Base-by-base conservation (phyloP, 1,140 invertebrate species). In the Drosophila repleta region DNA sequence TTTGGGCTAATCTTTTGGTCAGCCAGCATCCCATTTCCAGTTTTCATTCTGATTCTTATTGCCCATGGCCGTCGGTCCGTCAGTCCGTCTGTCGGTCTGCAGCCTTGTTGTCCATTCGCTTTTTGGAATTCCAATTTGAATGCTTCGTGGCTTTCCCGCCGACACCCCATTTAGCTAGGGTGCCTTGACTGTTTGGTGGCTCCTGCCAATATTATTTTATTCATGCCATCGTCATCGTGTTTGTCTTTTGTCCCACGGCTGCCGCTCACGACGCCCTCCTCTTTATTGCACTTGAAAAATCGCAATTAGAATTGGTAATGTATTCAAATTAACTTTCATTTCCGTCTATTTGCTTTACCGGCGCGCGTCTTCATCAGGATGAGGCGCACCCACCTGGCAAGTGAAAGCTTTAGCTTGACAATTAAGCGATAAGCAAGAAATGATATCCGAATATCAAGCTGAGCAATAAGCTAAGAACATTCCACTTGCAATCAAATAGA, bases 271-370 rank as follows among this genome's bases (percentile, higher is more conserved):
- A 21, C 63, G 46, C 63, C 64, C 68, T 70, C 52, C 69, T 63
- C 53, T 51, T 78, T 69, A 76, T 66, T 89, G 79, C 83, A 79
- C 84, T 88, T 88, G 84, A 88, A 88, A 71, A 88, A 88, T 88
- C 81, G 90, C 79, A 90, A 90, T 90, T 90, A 90, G 89, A 90
- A 90, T 90, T 90, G 89, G 75, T 89, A 90, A 90, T 90, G 85
- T 90, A 90, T 90, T 90, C 89, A 90, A 90, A 90, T 90, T 89
- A 83, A 90, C 84, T 90, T 90, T 90, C 84, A 90, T 89, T 90
- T 85, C 79, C 76, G 81, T 85, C 80, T 58, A 63, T 77, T 79
- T 75, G 74, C 74, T 74, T 76, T 78, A 55, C 57, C 57, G 62
- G 48, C 63, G 61, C 48, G 41, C 49, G 79, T 79, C 74, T 82